phyloP scores from a whole-genome alignment of 1,140 invertebrate species.

The Zelostemma sp. region DNA sequence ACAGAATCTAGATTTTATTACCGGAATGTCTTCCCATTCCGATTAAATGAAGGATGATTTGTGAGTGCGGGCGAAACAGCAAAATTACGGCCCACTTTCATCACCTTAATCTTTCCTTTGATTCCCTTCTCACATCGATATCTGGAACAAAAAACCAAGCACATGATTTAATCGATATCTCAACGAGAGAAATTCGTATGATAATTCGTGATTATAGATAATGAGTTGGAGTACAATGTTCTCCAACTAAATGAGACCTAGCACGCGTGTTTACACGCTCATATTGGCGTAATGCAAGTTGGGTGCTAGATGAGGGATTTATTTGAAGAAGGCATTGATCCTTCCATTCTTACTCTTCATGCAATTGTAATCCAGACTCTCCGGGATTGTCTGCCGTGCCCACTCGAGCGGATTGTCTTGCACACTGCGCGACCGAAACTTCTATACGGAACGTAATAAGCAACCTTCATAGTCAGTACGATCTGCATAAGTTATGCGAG shows the following conservation, averaged over 20 bases:
- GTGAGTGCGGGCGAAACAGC: slow-evolving; percentile 47
- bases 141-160: slow-evolving; percentile 39
- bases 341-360: slow-evolving; percentile 21
- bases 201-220: neutral
- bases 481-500: slow-evolving; percentile 59
- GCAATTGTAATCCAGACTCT: slow-evolving; percentile 10
- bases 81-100: slow-evolving; percentile 53
- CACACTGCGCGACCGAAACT: neutral
- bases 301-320: neutral
- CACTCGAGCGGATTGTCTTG: slow-evolving; percentile 19
- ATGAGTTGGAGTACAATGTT: neutral
- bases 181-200: too few species aligned
- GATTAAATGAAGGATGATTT: slow-evolving; percentile 57
- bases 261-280: neutral
- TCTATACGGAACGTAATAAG: slow-evolving; percentile 52
- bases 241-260: neutral
- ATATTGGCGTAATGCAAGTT: neutral
- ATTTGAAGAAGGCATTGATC: slow-evolving; percentile 19
- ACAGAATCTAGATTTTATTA: too few species aligned
- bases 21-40: slow-evolving; percentile 67
- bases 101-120: slow-evolving; percentile 48
- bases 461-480: slow-evolving; percentile 53
- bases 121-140: slow-evolving; percentile 21
- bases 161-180: too few species aligned
- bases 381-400: slow-evolving; percentile 13